Conservation (phyloP, 2,888 invertebrate genomes). For the Tanytarsus gracilentus region DNA sequence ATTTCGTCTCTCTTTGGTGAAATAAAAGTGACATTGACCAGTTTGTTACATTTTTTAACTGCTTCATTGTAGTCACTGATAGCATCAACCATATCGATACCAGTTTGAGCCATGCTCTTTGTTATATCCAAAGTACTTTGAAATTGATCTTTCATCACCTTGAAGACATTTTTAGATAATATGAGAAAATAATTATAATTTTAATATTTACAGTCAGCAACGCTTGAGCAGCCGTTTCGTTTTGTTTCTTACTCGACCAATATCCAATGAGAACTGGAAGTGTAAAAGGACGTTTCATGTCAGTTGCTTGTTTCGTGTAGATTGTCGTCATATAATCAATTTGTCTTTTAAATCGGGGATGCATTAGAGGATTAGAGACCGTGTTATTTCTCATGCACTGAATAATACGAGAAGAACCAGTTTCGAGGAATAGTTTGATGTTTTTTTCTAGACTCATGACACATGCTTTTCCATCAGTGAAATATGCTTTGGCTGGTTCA, state of each 20-base stretch:
- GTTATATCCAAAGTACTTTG: background rate
- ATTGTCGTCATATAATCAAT: too few species aligned
- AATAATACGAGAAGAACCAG: too few species aligned
- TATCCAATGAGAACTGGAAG: too few species aligned
- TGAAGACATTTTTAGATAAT: background rate
- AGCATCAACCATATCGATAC: background rate
- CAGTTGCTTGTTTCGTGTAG: too few species aligned
- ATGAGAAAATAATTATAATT: background rate
- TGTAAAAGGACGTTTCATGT: too few species aligned
- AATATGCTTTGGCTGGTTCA: background rate
- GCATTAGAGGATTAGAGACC: too few species aligned
- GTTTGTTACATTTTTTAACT: background rate
- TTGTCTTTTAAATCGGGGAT: too few species aligned
- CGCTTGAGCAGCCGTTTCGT: too few species aligned
- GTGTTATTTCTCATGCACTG: too few species aligned
- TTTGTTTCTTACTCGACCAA: too few species aligned
- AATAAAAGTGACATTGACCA: background rate
- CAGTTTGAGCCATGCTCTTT: background rate
- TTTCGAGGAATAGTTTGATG: background rate
- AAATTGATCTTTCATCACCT: background rate
- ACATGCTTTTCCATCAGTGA: background rate
- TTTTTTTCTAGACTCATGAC: background rate
- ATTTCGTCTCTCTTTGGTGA: background rate
- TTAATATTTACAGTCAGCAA: too few species aligned
- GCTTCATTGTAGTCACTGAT: background rate